Evolutionary conservation across 2,113 vertebrate genomes (phyloP).

Genomic region (Xyliphius kryptos): DNA sequence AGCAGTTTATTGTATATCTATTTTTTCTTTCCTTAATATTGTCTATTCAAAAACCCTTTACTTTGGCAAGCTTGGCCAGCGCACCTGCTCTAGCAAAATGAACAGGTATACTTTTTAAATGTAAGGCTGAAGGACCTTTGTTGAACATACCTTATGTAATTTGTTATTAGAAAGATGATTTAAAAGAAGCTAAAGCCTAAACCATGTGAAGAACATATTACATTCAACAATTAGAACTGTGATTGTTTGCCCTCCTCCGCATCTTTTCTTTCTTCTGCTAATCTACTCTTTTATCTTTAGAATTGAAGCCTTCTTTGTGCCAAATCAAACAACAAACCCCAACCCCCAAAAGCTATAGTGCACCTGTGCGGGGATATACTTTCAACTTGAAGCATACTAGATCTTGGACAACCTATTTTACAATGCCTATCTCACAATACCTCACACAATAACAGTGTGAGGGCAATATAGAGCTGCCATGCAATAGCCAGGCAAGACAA

Average conservation of each 20-base stretch:
- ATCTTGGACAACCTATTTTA: conserved; percentile 23
- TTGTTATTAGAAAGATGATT: too few relatives aligned
- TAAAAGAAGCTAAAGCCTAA: conserved; percentile 2
- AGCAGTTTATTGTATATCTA: too few relatives aligned
- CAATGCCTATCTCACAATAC: conserved; percentile 13
- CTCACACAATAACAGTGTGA: conserved; percentile 10
- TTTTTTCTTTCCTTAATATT: too few relatives aligned
- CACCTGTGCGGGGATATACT: conserved; percentile 27
- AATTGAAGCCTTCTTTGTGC: conserved; percentile 19
- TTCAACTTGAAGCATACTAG: conserved; percentile 19
- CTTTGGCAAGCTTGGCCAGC: too few relatives aligned
- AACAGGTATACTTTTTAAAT: not conserved
- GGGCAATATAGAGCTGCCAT: conserved; percentile 9
- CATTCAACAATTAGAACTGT: not conserved
- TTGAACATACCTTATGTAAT: not conserved
- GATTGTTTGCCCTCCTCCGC: conserved; percentile 2
- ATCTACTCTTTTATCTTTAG: conserved; percentile 26
- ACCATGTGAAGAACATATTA: not conserved
- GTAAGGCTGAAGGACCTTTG: not conserved
- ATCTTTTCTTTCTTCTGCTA: conserved; percentile 14
- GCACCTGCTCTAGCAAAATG: too few relatives aligned
- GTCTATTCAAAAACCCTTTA: too few relatives aligned
- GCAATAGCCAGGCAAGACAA: conserved; percentile 9
- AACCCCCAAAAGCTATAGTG: conserved; percentile 8
- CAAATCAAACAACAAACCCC: conserved; percentile 25